Base-by-base conservation (phyloP, 1,140 invertebrate genomes). In the Hermetia illucens region DNA sequence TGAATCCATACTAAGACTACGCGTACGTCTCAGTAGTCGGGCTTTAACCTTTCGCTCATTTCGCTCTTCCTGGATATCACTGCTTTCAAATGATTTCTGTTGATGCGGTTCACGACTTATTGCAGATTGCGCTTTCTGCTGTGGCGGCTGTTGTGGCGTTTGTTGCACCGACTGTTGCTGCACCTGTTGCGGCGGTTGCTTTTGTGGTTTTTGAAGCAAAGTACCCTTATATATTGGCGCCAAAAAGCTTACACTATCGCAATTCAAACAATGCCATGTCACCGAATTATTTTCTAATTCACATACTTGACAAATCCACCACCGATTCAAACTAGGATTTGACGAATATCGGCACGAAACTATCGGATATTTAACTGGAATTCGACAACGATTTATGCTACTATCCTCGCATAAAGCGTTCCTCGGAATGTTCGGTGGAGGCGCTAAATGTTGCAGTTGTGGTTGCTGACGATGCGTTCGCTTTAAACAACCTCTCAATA, bases 221-320 rank as follows among this genome's bases (percentile, higher is more conserved):
- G 47, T 59, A 30, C 49, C 58, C 42, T 61, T 61, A 40, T 61
- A 61, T 21, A 61, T 56, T 34, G 58, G 58, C 13, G 58, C 58
- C 41, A 61, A 41, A 38, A 55, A 51, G 43, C 58, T 61, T 9
- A 61, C 57, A 10, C 47, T 53, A 41, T 61, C 57, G 35, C 58
- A 61, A 44, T 56, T 58, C 20, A 61, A 39, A 30, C 58, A 61
- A 30, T 61, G 57, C 53, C 57, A 61, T 38, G 58, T 61, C 29
- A 61, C 57, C 9, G 56, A 59, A 45, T 53, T 59, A 44, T 58
- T 59, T 34, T 50, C 50, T 19, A 53, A 45, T 17, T 50, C 49
- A 36, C 56, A 59, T 40, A 44, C 44, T 34, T 52, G 48, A 29
- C 57, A 59, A 16, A 52, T 51, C 56, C 56, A 59, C 9, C 55